These are phyloP conservation scores for Pelvicachromis taeniatus DNA, from an alignment of 2,113 vertebrate genomes.

Conservation along the genomic window DNA sequence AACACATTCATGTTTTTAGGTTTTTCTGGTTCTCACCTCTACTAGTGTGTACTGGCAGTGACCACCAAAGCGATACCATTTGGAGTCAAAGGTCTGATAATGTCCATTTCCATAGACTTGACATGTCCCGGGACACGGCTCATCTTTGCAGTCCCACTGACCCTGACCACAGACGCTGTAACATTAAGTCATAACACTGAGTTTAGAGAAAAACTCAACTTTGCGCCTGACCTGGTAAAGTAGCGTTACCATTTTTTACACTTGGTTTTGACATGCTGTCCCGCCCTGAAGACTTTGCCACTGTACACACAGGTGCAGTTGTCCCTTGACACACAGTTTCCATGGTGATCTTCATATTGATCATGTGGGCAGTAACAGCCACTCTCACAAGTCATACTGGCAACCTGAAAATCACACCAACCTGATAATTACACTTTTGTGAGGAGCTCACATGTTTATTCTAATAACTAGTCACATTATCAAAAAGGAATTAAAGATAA, in stretches of 20 bases:
- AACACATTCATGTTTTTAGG: background rate
- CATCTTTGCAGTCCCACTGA: constrained; percentile 58
- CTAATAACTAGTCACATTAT: background rate
- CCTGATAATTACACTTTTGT: background rate
- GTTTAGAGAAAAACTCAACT: accelerated
- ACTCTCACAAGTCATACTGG: constrained; percentile 37
- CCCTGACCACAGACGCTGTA: constrained; percentile 60
- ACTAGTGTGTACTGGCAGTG: constrained; percentile 74
- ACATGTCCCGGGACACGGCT: constrained; percentile 65
- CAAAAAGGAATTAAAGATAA: background rate
- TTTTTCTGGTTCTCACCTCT: constrained; percentile 48
- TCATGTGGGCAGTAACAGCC: constrained; percentile 69
- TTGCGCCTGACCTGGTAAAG: accelerated
- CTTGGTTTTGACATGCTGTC: constrained; percentile 46
- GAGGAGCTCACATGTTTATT: background rate
- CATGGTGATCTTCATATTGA: constrained; percentile 64
- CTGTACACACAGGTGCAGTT: constrained; percentile 69
- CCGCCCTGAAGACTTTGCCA: constrained; percentile 44
- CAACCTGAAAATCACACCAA: constrained; percentile 20
- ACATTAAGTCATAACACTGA: background rate
- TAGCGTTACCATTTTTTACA: constrained; percentile 66
- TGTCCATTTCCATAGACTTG: constrained; percentile 77
- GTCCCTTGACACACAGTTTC: background rate
- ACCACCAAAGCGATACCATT: constrained; percentile 71
- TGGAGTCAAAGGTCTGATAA: constrained; percentile 74